Evolutionary conservation across 1,140 invertebrate genomes (phyloP).

Genomic region (Drosophila ogumai): DNA sequence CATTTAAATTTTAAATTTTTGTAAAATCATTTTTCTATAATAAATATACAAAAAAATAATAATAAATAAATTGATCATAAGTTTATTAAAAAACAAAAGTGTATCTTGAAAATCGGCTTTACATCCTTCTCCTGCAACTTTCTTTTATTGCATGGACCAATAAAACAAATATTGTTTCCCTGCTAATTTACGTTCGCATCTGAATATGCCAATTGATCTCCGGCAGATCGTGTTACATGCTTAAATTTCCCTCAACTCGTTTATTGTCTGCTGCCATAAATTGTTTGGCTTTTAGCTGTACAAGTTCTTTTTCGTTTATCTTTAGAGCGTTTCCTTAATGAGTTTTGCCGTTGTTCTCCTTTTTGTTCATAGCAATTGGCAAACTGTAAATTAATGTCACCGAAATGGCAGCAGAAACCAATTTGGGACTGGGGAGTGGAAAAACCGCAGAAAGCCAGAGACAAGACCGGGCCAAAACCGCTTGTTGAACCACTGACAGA

Average conservation of each 20-base stretch:
- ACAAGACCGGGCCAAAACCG: constrained; percentile 37
- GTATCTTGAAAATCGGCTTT: constrained; percentile 5
- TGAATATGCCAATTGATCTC: constrained; percentile 27
- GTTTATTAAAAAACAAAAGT: neutral
- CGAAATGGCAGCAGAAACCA: constrained; percentile 52
- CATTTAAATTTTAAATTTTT: too few relatives aligned
- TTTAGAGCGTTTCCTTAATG: constrained; percentile 44
- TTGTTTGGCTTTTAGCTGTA: constrained; percentile 10
- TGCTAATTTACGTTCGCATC: constrained; percentile 31
- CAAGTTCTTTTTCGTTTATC: constrained; percentile 31
- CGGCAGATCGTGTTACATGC: constrained; percentile 11
- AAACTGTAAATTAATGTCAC: constrained; percentile 62
- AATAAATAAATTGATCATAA: too few relatives aligned
- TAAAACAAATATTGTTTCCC: constrained; percentile 15
- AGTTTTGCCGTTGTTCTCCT: constrained; percentile 44
- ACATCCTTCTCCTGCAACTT: constrained; percentile 6
- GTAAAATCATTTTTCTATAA: neutral
- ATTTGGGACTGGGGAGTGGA: constrained; percentile 27
- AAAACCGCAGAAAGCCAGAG: constrained; percentile 41
- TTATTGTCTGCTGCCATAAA: constrained; percentile 26
- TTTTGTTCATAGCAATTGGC: constrained; percentile 35
- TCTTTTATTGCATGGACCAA: constrained; percentile 27
- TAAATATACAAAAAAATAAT: neutral
- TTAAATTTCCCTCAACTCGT: constrained; percentile 2
- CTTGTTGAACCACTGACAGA: constrained; percentile 41